Evolutionary conservation across 1,140 invertebrate genomes (phyloP).

Genomic region (Leptinotarsa undecemlineata): DNA sequence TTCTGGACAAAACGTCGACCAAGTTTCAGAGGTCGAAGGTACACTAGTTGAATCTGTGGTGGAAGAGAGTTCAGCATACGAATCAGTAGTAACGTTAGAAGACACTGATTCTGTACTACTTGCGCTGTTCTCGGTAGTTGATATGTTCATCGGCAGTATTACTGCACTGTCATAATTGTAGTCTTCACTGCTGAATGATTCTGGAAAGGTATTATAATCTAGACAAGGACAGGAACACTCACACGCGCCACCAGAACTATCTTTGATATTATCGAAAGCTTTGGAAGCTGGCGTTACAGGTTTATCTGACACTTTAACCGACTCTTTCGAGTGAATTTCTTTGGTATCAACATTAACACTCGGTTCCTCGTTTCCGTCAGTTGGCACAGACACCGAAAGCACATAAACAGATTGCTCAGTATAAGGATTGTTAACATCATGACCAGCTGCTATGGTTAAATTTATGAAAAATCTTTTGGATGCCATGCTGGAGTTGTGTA

Average conservation of each 20-base stretch:
- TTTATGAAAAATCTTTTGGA: constrained; percentile 71
- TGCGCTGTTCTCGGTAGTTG: constrained; percentile 12
- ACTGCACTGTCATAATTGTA: constrained; percentile 41
- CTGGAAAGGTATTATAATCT: constrained; percentile 46
- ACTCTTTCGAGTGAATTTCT: constrained; percentile 15
- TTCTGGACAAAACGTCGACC: constrained; percentile 57
- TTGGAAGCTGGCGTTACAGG: not conserved
- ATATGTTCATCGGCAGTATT: not conserved
- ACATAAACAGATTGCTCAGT: constrained; percentile 69
- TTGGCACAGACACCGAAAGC: constrained; percentile 72
- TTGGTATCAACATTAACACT: constrained; percentile 57
- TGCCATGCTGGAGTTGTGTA: constrained; percentile 29
- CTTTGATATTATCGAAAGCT: constrained; percentile 23
- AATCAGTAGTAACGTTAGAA: constrained; percentile 13
- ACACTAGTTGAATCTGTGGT: constrained; percentile 32
- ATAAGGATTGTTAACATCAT: constrained; percentile 54
- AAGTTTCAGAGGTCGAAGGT: constrained; percentile 25
- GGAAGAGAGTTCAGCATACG: constrained; percentile 7
- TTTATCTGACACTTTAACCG: constrained; percentile 20
- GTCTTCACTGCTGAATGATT: constrained; percentile 33
- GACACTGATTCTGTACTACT: constrained; percentile 15
- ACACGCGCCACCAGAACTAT: constrained; percentile 65
- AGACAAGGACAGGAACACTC: constrained; percentile 71
- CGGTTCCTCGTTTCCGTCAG: constrained; percentile 61
- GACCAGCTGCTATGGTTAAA: constrained; percentile 72